These are phyloP conservation scores for Drosophila neutralis DNA, from an alignment of 2,888 invertebrate genomes.

Conservation along the genomic window DNA sequence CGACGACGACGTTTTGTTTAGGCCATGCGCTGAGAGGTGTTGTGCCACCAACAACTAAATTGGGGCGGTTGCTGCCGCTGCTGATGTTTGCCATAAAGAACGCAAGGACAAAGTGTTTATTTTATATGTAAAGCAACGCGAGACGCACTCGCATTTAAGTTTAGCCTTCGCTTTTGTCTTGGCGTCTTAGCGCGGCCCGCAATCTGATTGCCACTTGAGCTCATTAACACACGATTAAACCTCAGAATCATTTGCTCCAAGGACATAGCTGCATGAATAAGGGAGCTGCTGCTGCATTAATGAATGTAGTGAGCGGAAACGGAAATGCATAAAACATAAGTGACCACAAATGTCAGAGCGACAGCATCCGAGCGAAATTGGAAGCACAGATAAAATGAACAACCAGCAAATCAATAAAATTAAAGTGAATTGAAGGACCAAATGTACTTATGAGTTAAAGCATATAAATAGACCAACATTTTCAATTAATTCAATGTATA, in stretches of 20 bases:
- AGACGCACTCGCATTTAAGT: slow-evolving; percentile 29
- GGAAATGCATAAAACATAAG: slow-evolving; percentile 64
- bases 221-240: slow-evolving; percentile 79
- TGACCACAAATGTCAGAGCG: slow-evolving; percentile 5
- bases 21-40: not conserved
- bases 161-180: slow-evolving; percentile 34
- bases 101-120: slow-evolving; percentile 73
- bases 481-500: not conserved
- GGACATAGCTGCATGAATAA: slow-evolving; percentile 35
- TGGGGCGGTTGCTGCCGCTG: not conserved
- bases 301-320: slow-evolving; percentile 43
- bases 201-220: slow-evolving; percentile 77
- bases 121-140: slow-evolving; percentile 50
- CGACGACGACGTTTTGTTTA: slow-evolving; percentile 32
- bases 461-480: not conserved
- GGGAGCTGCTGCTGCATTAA: slow-evolving; percentile 40
- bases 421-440: not conserved
- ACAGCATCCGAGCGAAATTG: not conserved
- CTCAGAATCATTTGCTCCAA: slow-evolving; percentile 61
- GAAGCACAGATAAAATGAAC: not conserved
- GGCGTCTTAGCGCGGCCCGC: slow-evolving; percentile 45
- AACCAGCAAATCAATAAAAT: slow-evolving; percentile 37
- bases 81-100: slow-evolving; percentile 19
- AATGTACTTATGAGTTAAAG: not conserved
- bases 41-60: slow-evolving; percentile 11